Evolutionary conservation across 2,797 vertebrate species (phyloP).

Genomic region (Clarias platycephalus): DNA sequence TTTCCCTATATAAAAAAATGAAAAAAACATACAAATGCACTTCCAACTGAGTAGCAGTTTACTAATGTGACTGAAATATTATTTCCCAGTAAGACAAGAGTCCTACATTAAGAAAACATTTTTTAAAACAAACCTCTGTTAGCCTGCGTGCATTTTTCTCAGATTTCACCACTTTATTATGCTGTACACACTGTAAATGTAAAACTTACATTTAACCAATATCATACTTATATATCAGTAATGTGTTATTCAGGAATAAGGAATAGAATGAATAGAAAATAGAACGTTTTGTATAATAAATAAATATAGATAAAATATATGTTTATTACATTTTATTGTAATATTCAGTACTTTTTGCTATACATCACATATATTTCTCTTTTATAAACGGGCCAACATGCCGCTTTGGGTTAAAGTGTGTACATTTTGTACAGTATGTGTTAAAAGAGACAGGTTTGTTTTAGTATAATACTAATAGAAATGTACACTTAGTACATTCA

Average conservation of each 20-base stretch:
- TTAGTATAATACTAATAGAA: not conserved
- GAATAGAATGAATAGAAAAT: constrained; percentile 4
- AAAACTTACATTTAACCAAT: not conserved
- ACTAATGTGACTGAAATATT: not conserved
- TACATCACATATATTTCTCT: constrained; percentile 3
- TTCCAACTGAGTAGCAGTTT: not conserved
- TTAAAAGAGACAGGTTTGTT: constrained; percentile 1
- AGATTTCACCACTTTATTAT: not conserved
- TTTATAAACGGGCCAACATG: constrained; percentile 4
- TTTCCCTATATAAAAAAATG: not conserved
- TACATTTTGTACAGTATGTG: not conserved
- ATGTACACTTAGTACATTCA: constrained; percentile 2
- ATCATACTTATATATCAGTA: not conserved
- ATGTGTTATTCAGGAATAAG: not conserved
- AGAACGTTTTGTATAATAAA: not conserved
- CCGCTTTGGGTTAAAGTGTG: not conserved
- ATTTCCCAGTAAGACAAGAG: too few species aligned
- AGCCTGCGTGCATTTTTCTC: not conserved
- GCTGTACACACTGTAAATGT: not conserved
- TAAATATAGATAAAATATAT: constrained; percentile 4
- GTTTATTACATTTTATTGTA: constrained; percentile 19
- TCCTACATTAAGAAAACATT: not conserved
- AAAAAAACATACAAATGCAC: not conserved
- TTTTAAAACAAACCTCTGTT: not conserved
- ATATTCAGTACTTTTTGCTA: not conserved